Evolutionary conservation across 1,140 invertebrate genomes (phyloP).

Genomic region (Lineus longissimus): DNA sequence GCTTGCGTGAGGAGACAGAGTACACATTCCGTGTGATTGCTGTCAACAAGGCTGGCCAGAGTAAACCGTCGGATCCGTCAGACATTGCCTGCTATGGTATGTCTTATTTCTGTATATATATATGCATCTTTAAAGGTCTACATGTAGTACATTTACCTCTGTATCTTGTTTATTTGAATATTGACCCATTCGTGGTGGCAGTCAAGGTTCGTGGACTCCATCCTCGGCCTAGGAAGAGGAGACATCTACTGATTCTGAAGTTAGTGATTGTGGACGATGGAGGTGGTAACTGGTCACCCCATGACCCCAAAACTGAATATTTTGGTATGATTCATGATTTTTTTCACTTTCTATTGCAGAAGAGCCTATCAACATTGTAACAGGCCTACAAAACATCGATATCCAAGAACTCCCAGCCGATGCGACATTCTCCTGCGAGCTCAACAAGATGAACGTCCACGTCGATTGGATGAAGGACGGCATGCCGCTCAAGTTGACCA

Average conservation of each 20-base stretch:
- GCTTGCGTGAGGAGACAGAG: constrained; percentile 64
- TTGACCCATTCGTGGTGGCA: no score
- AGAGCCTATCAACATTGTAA: constrained; percentile 40
- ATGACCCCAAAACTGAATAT: no score
- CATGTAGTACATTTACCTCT: no score
- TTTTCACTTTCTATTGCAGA: constrained; percentile 29
- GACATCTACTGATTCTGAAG: no score
- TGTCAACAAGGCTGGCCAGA: constrained; percentile 88
- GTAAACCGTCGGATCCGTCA: constrained; percentile 83
- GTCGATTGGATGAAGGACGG: constrained; percentile 42
- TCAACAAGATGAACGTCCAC: constrained; percentile 35
- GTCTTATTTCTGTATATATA: not conserved
- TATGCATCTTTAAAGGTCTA: not conserved
- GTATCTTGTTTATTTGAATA: no score
- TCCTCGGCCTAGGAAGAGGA: no score
- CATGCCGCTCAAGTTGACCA: constrained; percentile 28
- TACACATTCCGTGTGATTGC: constrained; percentile 93
- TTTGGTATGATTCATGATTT: not conserved
- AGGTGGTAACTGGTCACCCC: no score
- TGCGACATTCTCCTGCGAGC: constrained; percentile 48
- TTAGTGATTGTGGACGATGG: no score
- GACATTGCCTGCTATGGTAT: constrained; percentile 59
- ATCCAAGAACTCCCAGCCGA: constrained; percentile 43
- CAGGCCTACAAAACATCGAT: constrained; percentile 37
- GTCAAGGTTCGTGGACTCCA: no score